These are phyloP conservation scores for Hippasteria phrygiana DNA, from an alignment of 53 echinoderm and acorn worm species.

Conservation along the genomic window DNA sequence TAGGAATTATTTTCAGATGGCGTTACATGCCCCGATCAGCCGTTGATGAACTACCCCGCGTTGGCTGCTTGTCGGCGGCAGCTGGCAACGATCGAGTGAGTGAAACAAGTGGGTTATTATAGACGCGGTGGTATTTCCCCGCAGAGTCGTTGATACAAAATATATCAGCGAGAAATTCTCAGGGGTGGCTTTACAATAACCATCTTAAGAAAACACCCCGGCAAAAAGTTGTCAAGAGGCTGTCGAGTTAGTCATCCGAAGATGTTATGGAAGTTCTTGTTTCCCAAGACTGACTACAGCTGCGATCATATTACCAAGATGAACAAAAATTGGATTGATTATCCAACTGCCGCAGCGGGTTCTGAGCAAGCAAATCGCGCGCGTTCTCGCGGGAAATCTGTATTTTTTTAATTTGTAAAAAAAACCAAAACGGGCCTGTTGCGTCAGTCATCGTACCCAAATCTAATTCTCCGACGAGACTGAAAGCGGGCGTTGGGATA, in stretches of 20 bases:
- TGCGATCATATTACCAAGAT: background rate
- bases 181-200: background rate
- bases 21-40: too few species aligned
- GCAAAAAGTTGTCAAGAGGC: constrained; percentile 7
- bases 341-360: background rate
- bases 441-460: background rate
- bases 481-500: too few species aligned
- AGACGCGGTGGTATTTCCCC: too few species aligned
- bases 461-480: background rate
- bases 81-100: too few species aligned
- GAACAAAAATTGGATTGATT: background rate
- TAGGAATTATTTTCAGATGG: too few species aligned
- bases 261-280: background rate
- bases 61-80: too few species aligned
- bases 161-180: too few species aligned
- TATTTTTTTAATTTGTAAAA: background rate
- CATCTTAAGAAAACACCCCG: constrained; percentile 18
- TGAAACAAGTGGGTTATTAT: too few species aligned
- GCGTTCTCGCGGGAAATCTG: constrained; percentile 40
- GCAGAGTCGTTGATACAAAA: too few species aligned
- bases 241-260: background rate
- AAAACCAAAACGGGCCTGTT: background rate
- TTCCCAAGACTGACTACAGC: constrained; percentile 5
- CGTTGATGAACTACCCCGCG: too few species aligned
- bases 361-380: constrained; percentile 40